These are phyloP conservation scores for Andrena haemorrhoa DNA, from an alignment of 2,888 invertebrate genomes.

Conservation along the genomic window DNA sequence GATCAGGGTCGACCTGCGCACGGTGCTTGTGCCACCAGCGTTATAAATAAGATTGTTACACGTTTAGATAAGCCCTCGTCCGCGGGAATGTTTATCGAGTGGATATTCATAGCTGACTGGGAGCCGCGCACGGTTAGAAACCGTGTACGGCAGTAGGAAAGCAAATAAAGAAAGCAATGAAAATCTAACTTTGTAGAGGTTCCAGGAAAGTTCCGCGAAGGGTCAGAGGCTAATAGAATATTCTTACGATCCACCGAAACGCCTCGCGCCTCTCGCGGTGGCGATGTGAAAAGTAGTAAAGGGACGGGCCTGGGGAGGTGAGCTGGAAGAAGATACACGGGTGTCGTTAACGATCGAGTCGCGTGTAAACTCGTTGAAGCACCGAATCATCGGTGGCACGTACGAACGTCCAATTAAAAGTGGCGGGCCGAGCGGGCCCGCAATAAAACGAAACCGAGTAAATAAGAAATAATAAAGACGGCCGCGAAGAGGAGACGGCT, in stretches of 20 bases:
- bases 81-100: slow-evolving; percentile 17
- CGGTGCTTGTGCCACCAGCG: neutral
- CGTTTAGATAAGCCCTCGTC: slow-evolving; percentile 4
- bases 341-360: slow-evolving; percentile 68
- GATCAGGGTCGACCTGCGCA: slow-evolving; percentile 33
- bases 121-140: neutral
- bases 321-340: slow-evolving; percentile 22
- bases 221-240: slow-evolving; percentile 12
- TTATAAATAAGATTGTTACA: slow-evolving; percentile 28
- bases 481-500: slow-evolving; percentile 66
- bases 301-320: neutral
- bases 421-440: slow-evolving; percentile 56
- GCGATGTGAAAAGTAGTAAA: neutral
- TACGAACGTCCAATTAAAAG: slow-evolving; percentile 81
- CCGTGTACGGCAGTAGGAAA: neutral
- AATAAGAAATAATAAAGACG: slow-evolving; percentile 70
- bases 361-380: slow-evolving; percentile 74
- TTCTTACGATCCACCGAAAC: slow-evolving; percentile 1
- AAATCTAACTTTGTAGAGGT: neutral
- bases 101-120: slow-evolving; percentile 3
- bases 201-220: neutral
- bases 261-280: neutral
- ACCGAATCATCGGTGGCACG: slow-evolving; percentile 77
- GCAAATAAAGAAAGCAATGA: neutral
- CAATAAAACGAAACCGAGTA: slow-evolving; percentile 64